A percentile compares a stretch with the other conserved stretches of the same genome.
These are phyloP conservation scores for Calyptommatus sinebrachiatus DNA, from an alignment of 2,113 vertebrate species.

Conservation along the genomic window DNA sequence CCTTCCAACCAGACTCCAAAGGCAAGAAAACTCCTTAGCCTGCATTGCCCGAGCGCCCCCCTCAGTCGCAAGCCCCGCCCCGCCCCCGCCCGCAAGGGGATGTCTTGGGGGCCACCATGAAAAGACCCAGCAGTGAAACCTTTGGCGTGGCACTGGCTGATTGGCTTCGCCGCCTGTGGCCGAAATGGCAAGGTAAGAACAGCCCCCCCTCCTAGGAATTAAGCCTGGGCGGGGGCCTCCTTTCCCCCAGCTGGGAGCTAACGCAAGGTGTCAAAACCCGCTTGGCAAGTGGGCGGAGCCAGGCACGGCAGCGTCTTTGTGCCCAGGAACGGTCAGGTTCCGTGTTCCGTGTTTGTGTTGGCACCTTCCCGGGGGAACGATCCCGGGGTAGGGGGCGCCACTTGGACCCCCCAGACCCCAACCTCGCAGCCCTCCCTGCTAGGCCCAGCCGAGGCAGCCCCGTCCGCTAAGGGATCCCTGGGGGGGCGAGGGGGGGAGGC, in stretches of 20 bases:
- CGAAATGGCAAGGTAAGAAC: not conserved
- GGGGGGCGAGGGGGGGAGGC: not conserved
- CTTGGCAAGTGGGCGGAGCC: not conserved
- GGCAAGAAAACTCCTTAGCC: no score
- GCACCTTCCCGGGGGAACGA: not conserved
- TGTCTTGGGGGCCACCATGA: not conserved
- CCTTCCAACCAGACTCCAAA: no score
- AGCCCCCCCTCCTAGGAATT: not conserved
- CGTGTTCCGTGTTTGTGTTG: not conserved
- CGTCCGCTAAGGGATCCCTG: not conserved
- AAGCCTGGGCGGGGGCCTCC: not conserved
- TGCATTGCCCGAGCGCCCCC: no score
- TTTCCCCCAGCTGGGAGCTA: not conserved
- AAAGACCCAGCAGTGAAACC: no score
- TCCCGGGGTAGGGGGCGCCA: not conserved
- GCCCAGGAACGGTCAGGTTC: not conserved
- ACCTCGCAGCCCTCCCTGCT: not conserved
- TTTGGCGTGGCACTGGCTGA: no score
- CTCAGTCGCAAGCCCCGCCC: no score
- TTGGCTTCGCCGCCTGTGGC: no score
- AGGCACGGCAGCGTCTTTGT: no score
- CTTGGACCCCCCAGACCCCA: no score
- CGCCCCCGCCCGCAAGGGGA: no score
- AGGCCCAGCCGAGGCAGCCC: not conserved
- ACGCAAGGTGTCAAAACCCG: not conserved